Conservation (phyloP, 2,888 invertebrate genomes). For the Meteorus colon region DNA sequence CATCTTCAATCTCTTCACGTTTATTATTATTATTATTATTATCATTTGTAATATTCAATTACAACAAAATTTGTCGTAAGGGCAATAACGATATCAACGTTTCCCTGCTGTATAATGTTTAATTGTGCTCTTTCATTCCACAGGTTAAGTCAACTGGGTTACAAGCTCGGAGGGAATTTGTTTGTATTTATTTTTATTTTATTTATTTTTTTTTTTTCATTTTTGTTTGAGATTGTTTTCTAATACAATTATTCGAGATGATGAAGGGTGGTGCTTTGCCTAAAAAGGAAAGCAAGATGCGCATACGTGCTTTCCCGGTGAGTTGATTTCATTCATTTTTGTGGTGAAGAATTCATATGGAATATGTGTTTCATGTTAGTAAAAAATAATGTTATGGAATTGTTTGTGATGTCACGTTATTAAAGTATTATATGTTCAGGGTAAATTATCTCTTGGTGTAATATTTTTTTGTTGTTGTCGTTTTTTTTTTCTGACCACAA, state of each 20-base stretch:
- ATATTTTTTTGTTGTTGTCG: not conserved
- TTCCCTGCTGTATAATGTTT: not conserved
- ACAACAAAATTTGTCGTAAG: not conserved
- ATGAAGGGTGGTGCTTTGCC: slow-evolving; percentile 84
- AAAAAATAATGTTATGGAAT: no score
- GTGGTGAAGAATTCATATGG: not conserved
- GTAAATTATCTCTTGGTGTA: no score
- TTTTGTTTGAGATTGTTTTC: slow-evolving; percentile 23
- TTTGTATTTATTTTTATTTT: slow-evolving; percentile 36
- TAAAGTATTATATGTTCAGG: no score
- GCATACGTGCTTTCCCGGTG: slow-evolving; percentile 98
- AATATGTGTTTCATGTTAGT: no score
- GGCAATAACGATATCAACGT: no score
- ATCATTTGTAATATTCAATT: not conserved
- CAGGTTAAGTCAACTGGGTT: slow-evolving; percentile 21
- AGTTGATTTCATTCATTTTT: slow-evolving; percentile 72
- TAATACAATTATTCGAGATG: slow-evolving; percentile 70
- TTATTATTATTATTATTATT: slow-evolving; percentile 7
- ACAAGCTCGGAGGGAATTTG: slow-evolving; percentile 17
- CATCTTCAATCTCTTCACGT: slow-evolving; percentile 31
- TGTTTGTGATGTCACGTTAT: no score
- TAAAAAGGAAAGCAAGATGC: slow-evolving; percentile 97
- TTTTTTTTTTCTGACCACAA: slow-evolving; percentile 20
- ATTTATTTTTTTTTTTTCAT: slow-evolving; percentile 23
- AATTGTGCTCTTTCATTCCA: not conserved